These are phyloP conservation scores for Lampris megalopsis DNA, from an alignment of 2,113 vertebrate species.

Conservation along the genomic window DNA sequence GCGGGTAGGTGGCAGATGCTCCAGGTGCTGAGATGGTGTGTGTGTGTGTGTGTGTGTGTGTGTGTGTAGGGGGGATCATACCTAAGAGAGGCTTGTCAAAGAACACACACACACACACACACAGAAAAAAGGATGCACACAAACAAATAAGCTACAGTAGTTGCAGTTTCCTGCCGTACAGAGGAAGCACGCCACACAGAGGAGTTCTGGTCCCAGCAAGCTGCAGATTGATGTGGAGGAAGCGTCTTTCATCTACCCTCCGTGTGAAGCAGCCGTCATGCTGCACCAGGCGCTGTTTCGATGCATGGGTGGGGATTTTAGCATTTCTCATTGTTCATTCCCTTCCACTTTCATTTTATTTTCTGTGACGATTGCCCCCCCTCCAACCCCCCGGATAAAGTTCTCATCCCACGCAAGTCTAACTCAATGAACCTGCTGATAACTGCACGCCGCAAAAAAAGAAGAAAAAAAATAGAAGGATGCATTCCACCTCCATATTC, in stretches of 20 bases:
- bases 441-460: constrained; percentile 14
- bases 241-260: constrained; percentile 47
- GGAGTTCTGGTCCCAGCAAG: constrained; percentile 24
- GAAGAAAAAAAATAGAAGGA: constrained; percentile 9
- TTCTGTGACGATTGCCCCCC: not conserved
- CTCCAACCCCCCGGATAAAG: not conserved
- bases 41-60: constrained; percentile 8
- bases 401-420: constrained; percentile 11
- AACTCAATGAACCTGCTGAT: constrained; percentile 33
- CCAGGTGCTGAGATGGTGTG: constrained; percentile 58
- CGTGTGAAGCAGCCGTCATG: constrained; percentile 25
- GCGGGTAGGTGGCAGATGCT: constrained; percentile 63
- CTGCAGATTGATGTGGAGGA: constrained; percentile 30
- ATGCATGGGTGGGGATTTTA: not conserved
- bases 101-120: not conserved
- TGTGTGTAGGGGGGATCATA: no score
- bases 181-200: constrained; percentile 36
- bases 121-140: not conserved
- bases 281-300: constrained; percentile 25
- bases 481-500: constrained; percentile 38
- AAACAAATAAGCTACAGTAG: no score
- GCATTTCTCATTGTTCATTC: constrained; percentile 21
- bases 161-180: not conserved
- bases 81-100: not conserved
- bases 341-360: constrained; percentile 22